phyloP scores from a whole-genome alignment of 1,140 invertebrate species.

The Dreissena polymorpha region DNA sequence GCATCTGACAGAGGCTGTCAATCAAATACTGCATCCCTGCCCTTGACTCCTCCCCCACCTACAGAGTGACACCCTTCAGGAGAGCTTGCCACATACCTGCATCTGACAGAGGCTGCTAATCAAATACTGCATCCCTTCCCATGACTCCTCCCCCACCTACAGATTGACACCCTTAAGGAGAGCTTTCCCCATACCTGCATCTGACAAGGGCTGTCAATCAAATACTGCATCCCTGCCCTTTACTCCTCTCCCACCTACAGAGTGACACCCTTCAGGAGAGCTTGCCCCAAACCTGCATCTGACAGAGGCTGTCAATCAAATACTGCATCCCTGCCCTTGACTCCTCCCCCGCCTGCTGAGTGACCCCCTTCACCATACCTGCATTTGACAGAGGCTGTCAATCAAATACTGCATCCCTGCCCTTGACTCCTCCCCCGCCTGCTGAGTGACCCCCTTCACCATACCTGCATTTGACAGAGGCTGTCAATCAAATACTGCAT shows the following conservation, averaged over 20 bases:
- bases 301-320: constrained; percentile 4
- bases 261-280: no score
- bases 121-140: background rate
- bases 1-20: no score
- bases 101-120: background rate
- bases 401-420: background rate
- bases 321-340: background rate
- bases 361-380: background rate
- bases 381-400: background rate
- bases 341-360: no score
- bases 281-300: constrained; percentile 14
- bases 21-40: no score
- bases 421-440: no score
- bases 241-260: no score
- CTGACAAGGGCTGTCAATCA: no score
- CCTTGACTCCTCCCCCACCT: no score
- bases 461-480: constrained; percentile 23
- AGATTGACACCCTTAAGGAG: background rate
- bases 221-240: no score
- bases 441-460: background rate
- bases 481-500: constrained; percentile 4
- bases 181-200: constrained; percentile 7
- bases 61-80: no score
- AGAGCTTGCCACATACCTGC: background rate
- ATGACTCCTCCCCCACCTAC: no score